Evolutionary conservation across 2,113 vertebrate genomes (phyloP), one percentile per base, ranked within the genome.

Genomic region (Callaeas wilsoni): DNA sequence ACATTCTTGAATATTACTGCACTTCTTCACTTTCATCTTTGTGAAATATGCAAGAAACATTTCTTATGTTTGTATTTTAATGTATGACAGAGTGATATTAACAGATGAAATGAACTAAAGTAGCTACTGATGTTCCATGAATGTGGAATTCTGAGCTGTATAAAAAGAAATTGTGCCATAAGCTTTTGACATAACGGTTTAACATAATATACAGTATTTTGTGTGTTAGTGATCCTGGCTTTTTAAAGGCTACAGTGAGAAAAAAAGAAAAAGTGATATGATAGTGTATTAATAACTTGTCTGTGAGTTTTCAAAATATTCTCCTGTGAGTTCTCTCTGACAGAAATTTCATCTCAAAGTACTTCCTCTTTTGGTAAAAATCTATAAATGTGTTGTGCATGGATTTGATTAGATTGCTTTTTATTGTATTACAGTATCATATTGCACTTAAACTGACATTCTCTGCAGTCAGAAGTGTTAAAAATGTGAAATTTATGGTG

Each of bases 41-140:
- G 86, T 97, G 86, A 97, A 97, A 97, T 98, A 97, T 97, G 93
- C 97, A 98, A 96, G 84, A 86, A 90, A 33, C 44, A 32, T 96
- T 91, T 64, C 39, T 92, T 95, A 79, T 63, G 27, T 95, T 95
- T 97, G 78, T 91, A 97, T 95, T 95, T 96, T 93, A 93, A 82
- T 71, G 32, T 97, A 83, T 37, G 17, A 84, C 76, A 82, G 70
- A 90, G 85, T 75, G 55, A 89, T 94, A 39, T 74, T 84, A 93
- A 52, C 65, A 50, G 56, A 78, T 55, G 35, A 49, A 92, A 85
- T 49, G 75, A 53, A 92, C 55, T 93, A 25, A 97, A 92, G 69
- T 77, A 89, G 67, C 42, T 91, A 23, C 78, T 74, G 70, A 53
- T 57, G 63, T 82, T 96, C 86, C 93, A 80, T 86, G 79, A 93